Conservation (phyloP, 2,888 invertebrate species). For the Pterostichus madidus region DNA sequence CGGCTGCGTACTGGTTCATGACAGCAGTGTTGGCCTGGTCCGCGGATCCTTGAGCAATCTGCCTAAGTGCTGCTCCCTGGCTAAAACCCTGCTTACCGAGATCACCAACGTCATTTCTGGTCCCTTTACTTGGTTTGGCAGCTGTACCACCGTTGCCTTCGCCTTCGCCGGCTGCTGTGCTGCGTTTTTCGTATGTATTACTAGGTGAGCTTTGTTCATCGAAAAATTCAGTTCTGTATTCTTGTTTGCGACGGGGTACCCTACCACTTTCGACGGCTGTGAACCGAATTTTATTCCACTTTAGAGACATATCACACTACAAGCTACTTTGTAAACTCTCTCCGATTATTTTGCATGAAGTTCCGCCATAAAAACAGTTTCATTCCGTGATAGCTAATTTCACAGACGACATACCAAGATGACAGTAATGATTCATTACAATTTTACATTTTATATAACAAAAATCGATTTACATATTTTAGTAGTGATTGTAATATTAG, state of each 20-base stretch:
- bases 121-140: slow-evolving; percentile 5
- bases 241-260: slow-evolving; percentile 31
- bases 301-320: not conserved
- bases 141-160: not conserved
- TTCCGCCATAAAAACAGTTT: too few relatives aligned
- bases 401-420: not conserved
- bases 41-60: slow-evolving; percentile 86
- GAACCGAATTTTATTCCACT: not conserved
- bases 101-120: slow-evolving; percentile 5
- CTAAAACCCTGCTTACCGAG: slow-evolving; percentile 81
- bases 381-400: too few relatives aligned
- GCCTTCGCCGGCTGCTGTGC: slow-evolving; percentile 2
- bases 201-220: slow-evolving; percentile 28
- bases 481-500: not conserved
- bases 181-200: slow-evolving; percentile 39
- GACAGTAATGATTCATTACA: not conserved
- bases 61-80: slow-evolving; percentile 85
- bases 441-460: not conserved
- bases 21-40: slow-evolving; percentile 87
- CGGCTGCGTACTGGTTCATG: slow-evolving; percentile 86
- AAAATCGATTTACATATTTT: too few relatives aligned
- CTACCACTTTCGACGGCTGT: not conserved
- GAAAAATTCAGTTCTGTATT: slow-evolving; percentile 17
- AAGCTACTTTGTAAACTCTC: not conserved
- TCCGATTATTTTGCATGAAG: not conserved